Base-by-base conservation (phyloP, 2,888 invertebrate species). In the Melitaea athalia region DNA sequence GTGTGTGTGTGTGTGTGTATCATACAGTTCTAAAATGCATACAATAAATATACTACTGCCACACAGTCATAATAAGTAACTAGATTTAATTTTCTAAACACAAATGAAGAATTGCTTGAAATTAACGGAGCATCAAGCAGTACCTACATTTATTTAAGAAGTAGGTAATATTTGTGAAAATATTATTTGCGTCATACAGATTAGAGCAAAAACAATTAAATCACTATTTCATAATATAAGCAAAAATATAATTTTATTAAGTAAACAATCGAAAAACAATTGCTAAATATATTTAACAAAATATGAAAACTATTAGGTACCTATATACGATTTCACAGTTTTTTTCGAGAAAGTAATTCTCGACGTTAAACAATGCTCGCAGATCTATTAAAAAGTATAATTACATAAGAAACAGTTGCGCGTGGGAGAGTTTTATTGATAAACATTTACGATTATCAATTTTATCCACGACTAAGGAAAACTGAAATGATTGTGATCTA, bases 401-500 rank as follows among this genome's bases (percentile, higher is more conserved):
- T 72, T 69, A 72, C 67, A 69, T 72, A 72, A 72, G 64, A 24
- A 33, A 64, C 59, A 49, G 61, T 64, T 57, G n/a, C 64, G 64
- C 70, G 64, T 69, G 67, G 62, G 72, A 71, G 61, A 71, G 57
- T 59, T 24, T 59, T 65, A 69, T 74, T 69, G 72, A 69, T 61
- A 63, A 63, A 69, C 59, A 55, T 50, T 60, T 64, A 73, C 74
- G 64, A 64, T 69, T 70, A 75, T 77, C 76, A 75, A 73, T 71
- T 72, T 66, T 67, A 67, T 71, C 63, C 60, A 57, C 45, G 59
- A 72, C 63, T 62, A 17, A 24, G 63, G 63, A 70, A 77, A 80
- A 81, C 80, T 81, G 79, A 79, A 79, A 79, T 77, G 74, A 72
- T 77, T 82, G 83, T 82, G 78, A 77, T 79, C 74, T 68, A 69